These are phyloP conservation scores for Mythimna impura DNA, from an alignment of 2,888 invertebrate species.

Conservation along the genomic window DNA sequence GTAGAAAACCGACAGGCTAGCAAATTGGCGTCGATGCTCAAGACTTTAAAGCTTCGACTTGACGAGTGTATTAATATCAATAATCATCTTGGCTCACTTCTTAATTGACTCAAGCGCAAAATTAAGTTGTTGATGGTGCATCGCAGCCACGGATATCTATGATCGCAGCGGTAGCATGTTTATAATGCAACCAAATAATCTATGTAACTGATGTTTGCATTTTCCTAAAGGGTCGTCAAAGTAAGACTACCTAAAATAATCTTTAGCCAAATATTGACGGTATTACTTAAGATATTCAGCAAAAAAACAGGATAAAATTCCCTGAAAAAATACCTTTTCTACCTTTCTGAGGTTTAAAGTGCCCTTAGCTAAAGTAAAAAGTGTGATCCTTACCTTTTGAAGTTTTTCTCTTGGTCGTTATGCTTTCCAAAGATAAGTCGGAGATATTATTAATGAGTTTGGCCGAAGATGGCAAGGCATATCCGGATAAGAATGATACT, in stretches of 20 bases:
- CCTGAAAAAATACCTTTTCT: slow-evolving; percentile 36
- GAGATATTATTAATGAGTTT: slow-evolving; percentile 45
- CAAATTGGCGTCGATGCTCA: no score
- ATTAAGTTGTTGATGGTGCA: not conserved
- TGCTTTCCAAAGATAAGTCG: slow-evolving; percentile 43
- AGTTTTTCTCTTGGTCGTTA: slow-evolving; percentile 41
- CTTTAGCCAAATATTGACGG: slow-evolving; percentile 42
- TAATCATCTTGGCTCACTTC: no score
- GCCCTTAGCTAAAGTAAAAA: slow-evolving; percentile 45
- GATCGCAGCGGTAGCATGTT: no score
- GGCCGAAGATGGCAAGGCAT: slow-evolving; percentile 5
- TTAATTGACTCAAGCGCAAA: no score
- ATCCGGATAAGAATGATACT: slow-evolving; percentile 22
- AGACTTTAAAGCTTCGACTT: no score
- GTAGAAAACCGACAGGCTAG: no score
- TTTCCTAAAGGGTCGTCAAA: not conserved
- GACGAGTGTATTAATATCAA: no score
- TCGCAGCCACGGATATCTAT: no score
- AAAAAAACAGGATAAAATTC: slow-evolving; percentile 31
- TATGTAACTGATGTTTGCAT: no score
- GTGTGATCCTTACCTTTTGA: slow-evolving; percentile 55
- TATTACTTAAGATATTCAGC: slow-evolving; percentile 25
- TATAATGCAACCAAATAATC: not conserved
- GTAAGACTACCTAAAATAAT: slow-evolving; percentile 2
- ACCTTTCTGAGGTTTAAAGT: slow-evolving; percentile 53